Evolutionary conservation across 53 echinoderm and acorn worm genomes (phyloP), one percentile per base, ranked within the genome.

Genomic region (Hippasteria phrygiana): DNA sequence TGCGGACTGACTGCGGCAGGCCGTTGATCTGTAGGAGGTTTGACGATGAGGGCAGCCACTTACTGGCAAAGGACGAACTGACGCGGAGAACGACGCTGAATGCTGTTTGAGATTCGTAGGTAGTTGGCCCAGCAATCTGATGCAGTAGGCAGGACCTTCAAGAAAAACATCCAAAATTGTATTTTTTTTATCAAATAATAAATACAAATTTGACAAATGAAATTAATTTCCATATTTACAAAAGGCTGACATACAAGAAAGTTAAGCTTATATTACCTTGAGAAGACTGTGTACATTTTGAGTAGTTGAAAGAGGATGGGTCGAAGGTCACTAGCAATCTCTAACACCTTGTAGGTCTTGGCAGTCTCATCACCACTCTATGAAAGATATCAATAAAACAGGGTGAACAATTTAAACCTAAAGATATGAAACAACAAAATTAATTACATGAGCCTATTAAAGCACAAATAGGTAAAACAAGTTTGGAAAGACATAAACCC

Each of bases 11-110:
- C 26, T 79, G 71, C 11, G 98, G 94, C 74, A 97, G 78, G 14
- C 89, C 90, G 43, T 87, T 78, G 59, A 91, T 89, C 87, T 94
- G 89, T 24, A 91, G 71, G 0, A 90, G 73, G 12, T 94, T 89
- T 36, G 91, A 89, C 37, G 85, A 88, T 5, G 90, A 75, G 34
- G 88, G 89, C 1, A 81, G 81, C 66, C 81, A 81, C 33, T 87
- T 87, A 46, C 89, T 89, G 43, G 94, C 89, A 35, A 88, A 90
- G 89, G 90, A 87, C 26, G 98, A 95, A 40, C 91, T 87, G 43
- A 94, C 87, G 55, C 94, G 82, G 17, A 93, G 92, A 29, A 97
- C 95, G 1, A 95, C 94, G 42, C 95, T 92, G 59, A 94, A 93
- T 1, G 92, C 95, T 16, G 94, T 82, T 51, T 94, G 82, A 31